Evolutionary conservation across 2,888 invertebrate species (phyloP).

Genomic region (Cataglyphis albicans): DNA sequence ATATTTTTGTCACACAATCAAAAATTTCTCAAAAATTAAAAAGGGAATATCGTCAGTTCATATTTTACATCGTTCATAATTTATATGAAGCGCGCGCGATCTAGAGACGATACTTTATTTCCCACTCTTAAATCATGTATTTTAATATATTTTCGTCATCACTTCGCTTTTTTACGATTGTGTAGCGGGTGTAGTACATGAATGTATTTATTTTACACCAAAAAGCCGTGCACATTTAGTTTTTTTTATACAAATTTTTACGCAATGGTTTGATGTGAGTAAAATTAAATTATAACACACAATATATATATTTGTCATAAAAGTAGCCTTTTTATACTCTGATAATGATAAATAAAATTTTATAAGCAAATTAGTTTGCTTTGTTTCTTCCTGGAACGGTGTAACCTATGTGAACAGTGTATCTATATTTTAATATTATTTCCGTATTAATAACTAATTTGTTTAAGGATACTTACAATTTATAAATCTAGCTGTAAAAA

Average conservation of each 20-base stretch:
- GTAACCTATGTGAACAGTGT: background rate
- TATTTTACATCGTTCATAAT: background rate
- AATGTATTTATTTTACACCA: constrained; percentile 78
- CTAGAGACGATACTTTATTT: background rate
- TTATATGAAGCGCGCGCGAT: constrained; percentile 3
- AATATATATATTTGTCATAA: constrained; percentile 76
- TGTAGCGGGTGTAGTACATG: constrained; percentile 55
- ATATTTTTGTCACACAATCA: background rate
- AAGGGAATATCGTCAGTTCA: background rate
- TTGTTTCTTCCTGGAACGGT: background rate
- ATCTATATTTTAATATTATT: background rate
- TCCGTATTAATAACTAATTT: background rate
- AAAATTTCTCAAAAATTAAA: background rate
- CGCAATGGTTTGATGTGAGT: constrained; percentile 77
- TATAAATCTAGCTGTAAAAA: background rate
- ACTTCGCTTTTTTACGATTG: constrained; percentile 58
- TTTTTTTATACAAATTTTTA: constrained; percentile 57
- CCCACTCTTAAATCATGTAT: constrained; percentile 24
- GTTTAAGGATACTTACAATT: background rate
- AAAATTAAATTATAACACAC: constrained; percentile 76
- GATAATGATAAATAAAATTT: constrained; percentile 82
- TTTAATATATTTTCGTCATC: background rate
- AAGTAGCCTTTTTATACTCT: constrained; percentile 83
- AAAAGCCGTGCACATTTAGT: constrained; percentile 65
- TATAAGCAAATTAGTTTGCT: constrained; percentile 72